Base-by-base conservation (phyloP, 2,113 vertebrate genomes). In the Pteronura brasiliensis region DNA sequence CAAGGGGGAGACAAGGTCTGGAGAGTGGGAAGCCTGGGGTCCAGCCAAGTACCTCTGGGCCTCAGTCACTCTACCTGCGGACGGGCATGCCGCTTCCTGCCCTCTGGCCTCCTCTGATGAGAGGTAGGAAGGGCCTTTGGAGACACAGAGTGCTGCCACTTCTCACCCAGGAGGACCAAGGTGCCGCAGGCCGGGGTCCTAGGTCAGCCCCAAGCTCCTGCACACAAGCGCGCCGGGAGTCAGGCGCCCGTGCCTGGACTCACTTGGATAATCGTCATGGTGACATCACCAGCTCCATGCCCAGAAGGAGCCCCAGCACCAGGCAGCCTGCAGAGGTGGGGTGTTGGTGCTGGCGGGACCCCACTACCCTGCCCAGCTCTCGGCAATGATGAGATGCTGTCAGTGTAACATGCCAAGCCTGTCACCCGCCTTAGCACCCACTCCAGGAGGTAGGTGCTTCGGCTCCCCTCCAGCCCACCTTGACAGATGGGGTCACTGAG, bases 241-340 rank as follows among this genome's bases (percentile, higher is more conserved):
- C 3, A 4, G 39, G 0, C 7, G 27, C 42, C 25, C 0, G 0
- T 0, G 0, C 1, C 0, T 1, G 23, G 2, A 52, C 96, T 97
- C 57, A 97, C 98, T 86, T 0, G 0, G 0, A 49, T 3, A 15
- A 96, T 65, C 63, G 17, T 77, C 0, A 97, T 0, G 21, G 25
- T 95, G 0, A 69, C 8, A 2, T 34, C 0, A 39, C 0, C 0
- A 97, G 7, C 39, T 31, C 21, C 4, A 97, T 90, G 72, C 3
- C 95, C 63, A 98, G 96, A 0, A 98, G 98, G 79, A 97, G 92
- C 29, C 97, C 96, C 0, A 4, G 0, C 7, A 2, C 0, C 87
- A 98, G 93, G 47, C 7, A 49, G 4, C 1, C 98, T 98, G 84
- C 23, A 34, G 88, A 67, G 44, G n/a, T 12, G 13, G 1, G 36